Evolutionary conservation across 1,140 invertebrate species (phyloP).

Genomic region (Hycleus cichorii): DNA sequence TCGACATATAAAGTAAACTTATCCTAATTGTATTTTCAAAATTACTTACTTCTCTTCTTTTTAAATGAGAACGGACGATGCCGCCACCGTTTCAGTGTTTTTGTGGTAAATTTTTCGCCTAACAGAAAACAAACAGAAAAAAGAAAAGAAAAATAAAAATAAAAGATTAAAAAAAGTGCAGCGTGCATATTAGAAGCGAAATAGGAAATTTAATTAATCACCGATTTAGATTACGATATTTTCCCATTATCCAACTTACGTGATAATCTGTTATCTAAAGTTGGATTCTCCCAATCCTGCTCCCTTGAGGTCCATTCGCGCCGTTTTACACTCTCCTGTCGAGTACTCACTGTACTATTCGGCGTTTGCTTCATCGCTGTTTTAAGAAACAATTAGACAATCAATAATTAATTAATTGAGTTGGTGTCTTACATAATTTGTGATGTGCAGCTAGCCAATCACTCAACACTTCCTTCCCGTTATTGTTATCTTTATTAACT

Average conservation of each 20-base stretch:
- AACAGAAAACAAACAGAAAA: slow-evolving; percentile 5
- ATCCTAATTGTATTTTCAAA: neutral
- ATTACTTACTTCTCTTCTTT: slow-evolving; percentile 7
- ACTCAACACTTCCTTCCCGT: slow-evolving; percentile 38
- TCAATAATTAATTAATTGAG: neutral
- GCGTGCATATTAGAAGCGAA: neutral
- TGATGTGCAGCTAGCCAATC: slow-evolving; percentile 45
- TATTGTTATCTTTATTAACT: slow-evolving; percentile 40
- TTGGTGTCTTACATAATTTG: slow-evolving; percentile 35
- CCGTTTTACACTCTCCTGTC: slow-evolving; percentile 27
- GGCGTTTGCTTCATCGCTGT: slow-evolving; percentile 31
- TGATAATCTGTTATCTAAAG: slow-evolving; percentile 34
- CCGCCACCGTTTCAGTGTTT: slow-evolving; percentile 1
- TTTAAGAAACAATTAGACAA: slow-evolving; percentile 3
- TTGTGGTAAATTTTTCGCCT: slow-evolving; percentile 2
- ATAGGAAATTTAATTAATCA: neutral
- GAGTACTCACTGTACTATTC: slow-evolving; percentile 19
- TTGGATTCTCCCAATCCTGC: slow-evolving; percentile 33
- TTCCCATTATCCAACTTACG: slow-evolving; percentile 25
- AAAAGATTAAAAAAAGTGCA: neutral
- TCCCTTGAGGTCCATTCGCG: slow-evolving; percentile 27
- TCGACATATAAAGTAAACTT: too few relatives aligned
- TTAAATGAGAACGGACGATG: slow-evolving; percentile 8
- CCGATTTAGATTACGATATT: too few relatives aligned
- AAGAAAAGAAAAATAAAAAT: neutral